Base-by-base conservation (phyloP, 1,140 invertebrate genomes). In the Anastrepha obliqua region DNA sequence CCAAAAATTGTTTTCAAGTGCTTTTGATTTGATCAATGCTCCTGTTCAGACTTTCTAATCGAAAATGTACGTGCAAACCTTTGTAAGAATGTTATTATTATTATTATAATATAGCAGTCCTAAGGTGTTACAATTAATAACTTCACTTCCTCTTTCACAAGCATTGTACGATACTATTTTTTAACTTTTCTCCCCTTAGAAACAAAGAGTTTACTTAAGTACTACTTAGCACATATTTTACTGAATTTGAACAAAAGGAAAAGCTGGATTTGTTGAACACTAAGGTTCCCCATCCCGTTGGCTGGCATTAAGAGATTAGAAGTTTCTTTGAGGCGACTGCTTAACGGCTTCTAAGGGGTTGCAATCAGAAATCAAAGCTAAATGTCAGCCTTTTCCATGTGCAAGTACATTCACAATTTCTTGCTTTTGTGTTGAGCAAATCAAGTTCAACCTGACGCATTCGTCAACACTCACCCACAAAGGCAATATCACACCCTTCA, bases 381-480 rank as follows among this genome's bases (percentile, higher is more conserved):
- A 74, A 44, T 39, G 65, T 42, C 39, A 74, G 29, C 20, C 13
- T 42, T 42, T 9, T n/a, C 13, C 8, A 67, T 29, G 13, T n/a
- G 8, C 15, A 74, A 74, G 81, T 42, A 13, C 58, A 39, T 58
- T 59, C 58, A 85, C 59, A 9, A 42, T 15, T 85, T 59, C 2
- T 39, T 17, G 81, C 85, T 44, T 60, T 62, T 62, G 59, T 65
- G 6, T 60, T 11, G 29, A 42, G 4, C 85, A 62, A 62, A 62
- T 86, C 85, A 51, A 20, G 47, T 81, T 20, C 85, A 86, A 86
- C 59, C 39, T 44, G n/a, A 65, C 58, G 51, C 85, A 86, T 9
- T 65, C 51, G 62, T 44, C 58, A 44, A 86, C 58, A 62, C 29
- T 58, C 62, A 47, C 39, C 8, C 0, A 62, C 59, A 86, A 86